Base-by-base conservation (phyloP, 2,888 invertebrate species). In the Coremacera marginata region DNA sequence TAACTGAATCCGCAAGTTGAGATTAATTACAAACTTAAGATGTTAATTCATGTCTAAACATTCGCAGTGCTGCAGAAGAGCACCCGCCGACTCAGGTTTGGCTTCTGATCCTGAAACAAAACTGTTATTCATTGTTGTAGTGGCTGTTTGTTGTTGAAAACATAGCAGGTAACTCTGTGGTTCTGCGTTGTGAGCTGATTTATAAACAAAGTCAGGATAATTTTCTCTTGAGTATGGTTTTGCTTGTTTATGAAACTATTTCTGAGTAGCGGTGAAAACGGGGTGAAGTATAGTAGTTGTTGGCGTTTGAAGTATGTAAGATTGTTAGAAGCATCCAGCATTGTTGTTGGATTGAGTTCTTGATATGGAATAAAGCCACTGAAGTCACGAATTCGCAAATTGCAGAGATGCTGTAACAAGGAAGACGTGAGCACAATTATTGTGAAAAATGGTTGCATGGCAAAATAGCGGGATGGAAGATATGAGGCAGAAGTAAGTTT, bases 21-120 rank as follows among this genome's bases (percentile, higher is more conserved):
- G 81, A 83, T 83, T 83, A 83, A 83, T 83, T 83, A 82, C 82
- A 81, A 82, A 81, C 83, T 83, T 83, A 83, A 82, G 82, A 82
- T 81, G 82, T 83, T 83, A 83, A 83, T 83, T 83, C 81, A 79
- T 81, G 80, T 82, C 82, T 83, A 82, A 82, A 81, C 81, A 82
- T 81, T 78, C 78, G 68, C 75, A 67, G 27, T n/a, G 60, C 44
- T 44, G 19, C 51, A 27, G 34, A 8, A 52, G 16, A 22, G 34
- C 34, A 31, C 55, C 27, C n/a, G 22, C 4, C n/a, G 22, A 9
- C 49, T 51, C 31, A 25, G 71, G 9, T 22, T 8, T 14, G 34
- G 37, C 11, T 22, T 8, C 27, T 9, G 34, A 22, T 55, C 9
- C 25, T 49, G 22, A 31, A 22, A 25, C 22, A 31, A 14, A 62